These are phyloP conservation scores for Vireo griseus DNA, from an alignment of 2,797 vertebrate genomes.

Conservation along the genomic window DNA sequence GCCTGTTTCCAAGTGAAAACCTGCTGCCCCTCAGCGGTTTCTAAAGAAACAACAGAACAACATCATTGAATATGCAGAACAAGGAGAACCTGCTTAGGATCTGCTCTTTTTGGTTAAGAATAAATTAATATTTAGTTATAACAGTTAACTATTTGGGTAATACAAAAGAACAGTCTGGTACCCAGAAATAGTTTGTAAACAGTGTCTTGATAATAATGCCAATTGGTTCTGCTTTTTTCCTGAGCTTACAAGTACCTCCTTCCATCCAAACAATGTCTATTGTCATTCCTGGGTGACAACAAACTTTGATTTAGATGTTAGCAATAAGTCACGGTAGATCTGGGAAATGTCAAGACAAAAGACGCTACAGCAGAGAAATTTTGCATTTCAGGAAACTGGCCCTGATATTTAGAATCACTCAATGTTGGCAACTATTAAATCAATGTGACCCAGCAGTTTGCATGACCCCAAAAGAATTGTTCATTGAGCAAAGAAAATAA, in stretches of 20 bases:
- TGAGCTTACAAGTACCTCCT: not conserved
- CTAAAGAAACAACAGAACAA: not conserved
- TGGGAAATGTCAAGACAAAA: not conserved
- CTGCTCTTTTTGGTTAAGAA: not conserved
- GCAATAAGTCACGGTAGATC: not conserved
- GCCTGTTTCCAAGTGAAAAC: not conserved
- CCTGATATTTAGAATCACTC: not conserved
- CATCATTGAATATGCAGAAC: not conserved
- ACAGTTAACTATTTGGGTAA: not conserved
- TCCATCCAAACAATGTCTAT: not conserved
- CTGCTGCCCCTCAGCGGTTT: not conserved
- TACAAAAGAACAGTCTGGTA: not conserved
- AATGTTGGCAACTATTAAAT: not conserved
- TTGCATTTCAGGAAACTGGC: not conserved
- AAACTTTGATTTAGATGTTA: not conserved
- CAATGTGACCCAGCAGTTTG: not conserved
- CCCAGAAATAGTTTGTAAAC: not conserved
- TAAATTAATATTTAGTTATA: not conserved
- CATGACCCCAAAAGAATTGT: not conserved
- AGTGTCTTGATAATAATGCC: not conserved
- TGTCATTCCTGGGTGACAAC: not conserved
- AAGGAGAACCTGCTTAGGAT: not conserved
- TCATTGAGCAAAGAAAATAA: not conserved
- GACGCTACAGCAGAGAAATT: not conserved
- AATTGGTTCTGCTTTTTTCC: not conserved